Evolutionary conservation across 2,797 vertebrate genomes (phyloP).

Genomic region (Podarcis siculus): DNA sequence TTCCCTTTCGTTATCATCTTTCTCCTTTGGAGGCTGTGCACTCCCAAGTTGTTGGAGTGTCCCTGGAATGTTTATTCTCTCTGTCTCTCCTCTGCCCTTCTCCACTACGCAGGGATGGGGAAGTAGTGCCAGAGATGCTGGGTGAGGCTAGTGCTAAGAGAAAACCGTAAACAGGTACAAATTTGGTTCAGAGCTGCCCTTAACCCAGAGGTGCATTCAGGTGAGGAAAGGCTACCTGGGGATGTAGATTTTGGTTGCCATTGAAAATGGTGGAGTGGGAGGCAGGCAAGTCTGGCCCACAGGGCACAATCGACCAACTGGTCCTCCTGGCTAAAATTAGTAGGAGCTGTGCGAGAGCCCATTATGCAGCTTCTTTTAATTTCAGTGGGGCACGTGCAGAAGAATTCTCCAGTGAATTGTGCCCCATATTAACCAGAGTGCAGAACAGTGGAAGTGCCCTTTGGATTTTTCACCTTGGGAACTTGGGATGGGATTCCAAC

Average conservation of each 20-base stretch:
- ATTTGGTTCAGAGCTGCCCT: not conserved
- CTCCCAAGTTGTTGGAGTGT: not conserved
- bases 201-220: not conserved
- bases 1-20: not conserved
- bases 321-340: not conserved
- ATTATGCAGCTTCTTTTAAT: not conserved
- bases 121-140: not conserved
- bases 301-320: not conserved
- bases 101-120: not conserved
- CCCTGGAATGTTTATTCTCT: not conserved
- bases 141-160: not conserved
- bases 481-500: not conserved
- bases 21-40: not conserved
- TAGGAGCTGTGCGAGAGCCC: not conserved
- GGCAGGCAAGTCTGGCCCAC: not conserved
- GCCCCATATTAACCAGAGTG: not conserved
- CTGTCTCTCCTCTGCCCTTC: not conserved
- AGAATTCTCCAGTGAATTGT: not conserved
- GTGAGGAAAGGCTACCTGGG: not conserved
- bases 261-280: not conserved
- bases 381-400: not conserved
- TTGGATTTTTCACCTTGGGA: not conserved
- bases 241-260: not conserved
- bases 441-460: not conserved
- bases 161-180: not conserved